Evolutionary conservation across 2,797 vertebrate genomes (phyloP), one percentile per base, ranked within the genome.

Genomic region (Cuniculus paca): DNA sequence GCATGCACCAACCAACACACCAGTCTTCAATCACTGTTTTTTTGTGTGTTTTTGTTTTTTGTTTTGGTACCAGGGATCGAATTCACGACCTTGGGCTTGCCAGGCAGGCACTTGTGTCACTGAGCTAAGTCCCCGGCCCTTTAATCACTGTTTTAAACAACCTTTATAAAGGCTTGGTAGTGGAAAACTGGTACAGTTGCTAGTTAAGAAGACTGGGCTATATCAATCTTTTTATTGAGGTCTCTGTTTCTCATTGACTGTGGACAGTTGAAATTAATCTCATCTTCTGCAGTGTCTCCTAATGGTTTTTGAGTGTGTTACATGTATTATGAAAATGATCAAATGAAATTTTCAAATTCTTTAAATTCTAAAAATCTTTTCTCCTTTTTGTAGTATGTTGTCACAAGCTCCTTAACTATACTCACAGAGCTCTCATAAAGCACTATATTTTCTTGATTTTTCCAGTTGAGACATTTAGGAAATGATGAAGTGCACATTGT

Each of bases 401-500:
- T 89, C 54, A 81, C 0, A 81, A 96, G 24, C 42, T 93, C 0
- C 92, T 22, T 60, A 80, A n/a, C n/a, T 96, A 1, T 31, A 90
- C 34, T 78, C 63, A 75, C 26, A 88, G 16, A 28, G 13, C 39
- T 94, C 93, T 95, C 86, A 60, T 90, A 63, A 90, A 89, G 36
- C 19, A 77, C 36, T 82, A 1, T 94, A 11, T 93, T 96, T 97
- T 86, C 77, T 98, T 60, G 42, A 95, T 98, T 96, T 98, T 98
- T 36, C 26, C 97, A 99, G 99, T 98, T 99, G 82, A 98, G 99
- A 97, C 99, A 99, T 98, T 99, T 99, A 98, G 99, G 99, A 97
- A 99, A 99, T 88, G 99, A 99, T 83, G 99, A 99, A 98, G 99
- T 99, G 75, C 99, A 99, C 98, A 99, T 99, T 87, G 99, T 99